Base-by-base conservation (phyloP, 1,140 invertebrate species). In the Atopsyche davidsoni region DNA sequence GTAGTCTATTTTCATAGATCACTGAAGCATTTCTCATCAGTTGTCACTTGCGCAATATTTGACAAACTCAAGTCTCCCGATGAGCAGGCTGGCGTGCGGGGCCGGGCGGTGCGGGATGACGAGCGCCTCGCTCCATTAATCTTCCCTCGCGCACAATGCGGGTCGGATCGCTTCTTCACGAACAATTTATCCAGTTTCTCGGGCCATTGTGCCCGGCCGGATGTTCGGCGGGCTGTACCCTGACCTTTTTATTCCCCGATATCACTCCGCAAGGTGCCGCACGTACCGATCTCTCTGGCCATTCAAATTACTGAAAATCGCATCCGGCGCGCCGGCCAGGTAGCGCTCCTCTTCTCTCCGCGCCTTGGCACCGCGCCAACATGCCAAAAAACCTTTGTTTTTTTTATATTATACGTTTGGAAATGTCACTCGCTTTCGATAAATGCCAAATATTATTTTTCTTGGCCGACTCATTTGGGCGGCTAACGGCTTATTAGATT, bases 121-220 rank as follows among this genome's bases (percentile, higher is more conserved):
- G 46, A 57, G 44, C 55, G 24, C 16, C 32, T 17, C 17, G 40
- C 18, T n/a, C 41, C 55, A 57, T 57, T 57, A 57, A 52, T 57
- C 55, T 52, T 49, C 23, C 38, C 28, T 0, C 18, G 48, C 43
- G 46, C 48, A 57, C 54, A 57, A 52, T 57, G 45, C 46, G 54
- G 45, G 31, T 21, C 42, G 50, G 50, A 57, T 57, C 41, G 51
- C 46, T 52, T 57, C 51, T 53, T 53, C 32, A 47, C 46, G 54
- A 42, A 32, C 51, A 32, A 46, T 52, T 56, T 52, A 52, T 40
- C 41, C 45, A 24, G 32, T 38, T 28, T 42, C 14, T 14, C 7
- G 4, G 2, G 36, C 17, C 36, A n/a, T 28, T 28, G 24, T 28
- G n/a, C 24, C 24, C 6, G 6, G n/a, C 24, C 6, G n/a, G 6